Base-by-base conservation (phyloP, 1,140 invertebrate species). In the Metopolophium dirhodum region DNA sequence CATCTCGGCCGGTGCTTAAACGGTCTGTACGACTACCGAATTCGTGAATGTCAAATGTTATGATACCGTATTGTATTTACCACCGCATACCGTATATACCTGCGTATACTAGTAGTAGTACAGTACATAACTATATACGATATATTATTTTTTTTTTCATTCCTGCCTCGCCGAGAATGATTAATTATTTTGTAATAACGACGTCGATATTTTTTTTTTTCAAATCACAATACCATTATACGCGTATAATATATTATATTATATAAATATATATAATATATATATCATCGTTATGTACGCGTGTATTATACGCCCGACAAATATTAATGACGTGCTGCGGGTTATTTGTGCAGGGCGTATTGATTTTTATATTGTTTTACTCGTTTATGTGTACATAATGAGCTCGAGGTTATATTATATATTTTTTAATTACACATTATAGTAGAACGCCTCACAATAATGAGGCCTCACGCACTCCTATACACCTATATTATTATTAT, bases 1-100 rank as follows among this genome's bases (percentile, higher is more conserved):
- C 86, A 35, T 51, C 30, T n/a, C 49, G 11, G 87, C 14, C 2
- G 47, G 47, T 37, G 87, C 49, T 51, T 89, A 89, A 89, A 89
- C 87, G 49, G n/a, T 77, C 18, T 26, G 14, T 54, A 35, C 87
- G 35, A 89, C 88, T 89, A 89, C 88, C 51, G 88, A 89, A 89
- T 89, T 89, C 35, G 37, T 57, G 51, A 89, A 37, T 57, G 88
- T 89, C 88, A 57, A 89, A 54, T 37, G 22, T 89, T 57, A 57
- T 54, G 88, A 89, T 57, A 41, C 49, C 18, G 18, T 54, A 83
- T 83, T 54, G 18, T n/a, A 68, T 68, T 68, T 3, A 8, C 8
- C 35, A 83, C 51, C 7, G 22, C 51, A 22, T 7, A 54, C 6
- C 1, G 0, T 7, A 83, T 23, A 23, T 83, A 41, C 82, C 26